Base-by-base conservation (phyloP, 2,113 vertebrate genomes). In the Propithecus coquereli region DNA sequence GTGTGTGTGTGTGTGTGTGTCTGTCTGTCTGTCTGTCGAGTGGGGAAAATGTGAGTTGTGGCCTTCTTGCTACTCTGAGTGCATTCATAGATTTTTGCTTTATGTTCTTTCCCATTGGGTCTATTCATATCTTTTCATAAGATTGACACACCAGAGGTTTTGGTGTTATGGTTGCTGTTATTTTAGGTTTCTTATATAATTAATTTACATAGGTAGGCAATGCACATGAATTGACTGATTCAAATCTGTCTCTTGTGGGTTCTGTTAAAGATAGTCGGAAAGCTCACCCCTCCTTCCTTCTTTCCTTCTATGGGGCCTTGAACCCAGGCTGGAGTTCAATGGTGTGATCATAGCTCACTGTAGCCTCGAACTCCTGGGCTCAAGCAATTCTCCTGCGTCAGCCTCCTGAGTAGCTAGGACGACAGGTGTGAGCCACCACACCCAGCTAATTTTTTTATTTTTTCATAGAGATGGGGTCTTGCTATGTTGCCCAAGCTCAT, bases 61-160 rank as follows among this genome's bases (percentile, higher is more conserved):
- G 66, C 85, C 57, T 63, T 95, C 74, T 65, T 84, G 59, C 66
- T 37, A 16, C 79, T 98, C 57, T 91, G 89, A 98, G 95, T 96
- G 74, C 73, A 61, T 94, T 95, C 84, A 84, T 65, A 97, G 97
- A 94, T 70, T 73, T n/a, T 81, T 93, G 86, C 61, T 97, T 93
- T 90, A n/a, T 95, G 61, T 0, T 12, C 30, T 90, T 96, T 96
- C 87, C 70, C 66, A 4, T 22, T 45, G 74, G 88, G 83, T 63
- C 6, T 30, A 2, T 23, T 94, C 12, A 25, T 65, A 52, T 95
- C 52, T 94, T 74, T 94, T 76, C 52, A 25, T 68, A 25, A 6
- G 47, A 84, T 81, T 59, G 97, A 71, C 52, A 65, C 40, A 4
- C 71, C 52, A 76, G 79, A 54, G 47, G 43, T 47, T 68, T 27